A percentile compares a stretch with the other conserved stretches of the same genome.
phyloP scores from a whole-genome alignment of 1,140 invertebrate genomes.

The Protaetia brevitarsis region DNA sequence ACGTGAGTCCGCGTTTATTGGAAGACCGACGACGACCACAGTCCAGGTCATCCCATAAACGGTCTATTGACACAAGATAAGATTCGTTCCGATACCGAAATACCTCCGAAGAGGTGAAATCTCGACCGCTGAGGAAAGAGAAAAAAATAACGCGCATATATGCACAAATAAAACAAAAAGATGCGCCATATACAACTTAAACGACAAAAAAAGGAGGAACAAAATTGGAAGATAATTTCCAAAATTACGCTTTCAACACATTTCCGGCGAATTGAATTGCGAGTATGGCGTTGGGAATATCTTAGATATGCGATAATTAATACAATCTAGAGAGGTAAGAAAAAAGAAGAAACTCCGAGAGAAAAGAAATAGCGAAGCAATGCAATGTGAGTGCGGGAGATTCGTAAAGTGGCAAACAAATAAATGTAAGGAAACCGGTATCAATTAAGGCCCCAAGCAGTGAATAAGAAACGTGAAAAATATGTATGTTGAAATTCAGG shows the following conservation, averaged over 20 bases:
- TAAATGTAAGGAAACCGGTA: conserved; percentile 10
- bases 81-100: conserved; percentile 9
- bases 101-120: conserved; percentile 9
- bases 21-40: conserved; percentile 8
- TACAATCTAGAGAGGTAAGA: background rate
- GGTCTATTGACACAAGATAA: conserved; percentile 18
- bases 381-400: background rate
- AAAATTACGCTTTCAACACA: background rate
- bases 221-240: background rate
- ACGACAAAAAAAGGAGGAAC: background rate
- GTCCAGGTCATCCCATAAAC: conserved; percentile 17
- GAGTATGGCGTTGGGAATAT: too few species aligned
- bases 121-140: background rate
- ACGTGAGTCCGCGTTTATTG: conserved; percentile 15
- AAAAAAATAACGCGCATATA: background rate
- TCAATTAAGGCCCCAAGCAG: background rate
- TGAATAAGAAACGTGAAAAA: conserved; percentile 1
- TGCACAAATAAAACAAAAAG: background rate
- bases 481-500: too few species aligned
- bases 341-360: background rate
- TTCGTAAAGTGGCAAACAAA: background rate
- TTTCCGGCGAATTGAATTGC: background rate
- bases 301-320: too few species aligned
- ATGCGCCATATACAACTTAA: background rate
- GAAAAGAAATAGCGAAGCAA: background rate